Base-by-base conservation (phyloP, 2,888 invertebrate species). In the Hypomecis atomaria region DNA sequence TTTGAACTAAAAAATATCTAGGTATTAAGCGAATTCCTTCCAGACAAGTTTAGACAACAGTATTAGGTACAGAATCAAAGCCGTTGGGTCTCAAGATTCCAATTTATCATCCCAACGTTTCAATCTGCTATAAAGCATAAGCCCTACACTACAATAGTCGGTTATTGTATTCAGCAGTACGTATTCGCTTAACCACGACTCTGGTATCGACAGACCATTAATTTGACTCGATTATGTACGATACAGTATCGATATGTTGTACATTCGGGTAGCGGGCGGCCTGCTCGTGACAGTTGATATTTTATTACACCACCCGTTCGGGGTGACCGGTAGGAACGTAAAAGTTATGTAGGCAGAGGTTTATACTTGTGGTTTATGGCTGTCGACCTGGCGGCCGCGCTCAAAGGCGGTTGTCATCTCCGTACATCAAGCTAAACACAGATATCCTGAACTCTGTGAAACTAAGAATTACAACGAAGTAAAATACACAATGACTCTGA, bases 211-310 rank as follows among this genome's bases (percentile, higher is more conserved):
- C 72, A 67, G 66, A 60, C 71, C 72, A 72, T 72, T 72, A 66
- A 72, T 72, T 65, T 69, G 49, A 69, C 66, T 55, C 67, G 65
- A 65, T 72, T 67, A 67, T 69, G 69, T 72, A 69, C 62, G 56
- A 40, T 65, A 65, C 64, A 13, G 66, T 64, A 63, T 58, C 62
- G 69, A 61, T 64, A 64, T 58, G 62, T 50, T 55, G 60, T 44
- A 45, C 50, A 11, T 13, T 40, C 54, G 53, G 37, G 63, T 59
- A 10, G 47, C 45, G 49, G 47, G 11, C 47, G 8, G 50, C 6
- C 82, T 82, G 81, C 54, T 49, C 60, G 36, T 78, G 81, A 77
- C 82, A 82, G 68, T 70, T 71, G 66, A 73, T 78, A 75, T 80
- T 80, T 77, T 77, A 79, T 75, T 71, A 66, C 73, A 54, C 57